Evolutionary conservation across 2,797 vertebrate species (phyloP), one percentile per base, ranked within the genome.

Genomic region (Denticeps clupeoides): DNA sequence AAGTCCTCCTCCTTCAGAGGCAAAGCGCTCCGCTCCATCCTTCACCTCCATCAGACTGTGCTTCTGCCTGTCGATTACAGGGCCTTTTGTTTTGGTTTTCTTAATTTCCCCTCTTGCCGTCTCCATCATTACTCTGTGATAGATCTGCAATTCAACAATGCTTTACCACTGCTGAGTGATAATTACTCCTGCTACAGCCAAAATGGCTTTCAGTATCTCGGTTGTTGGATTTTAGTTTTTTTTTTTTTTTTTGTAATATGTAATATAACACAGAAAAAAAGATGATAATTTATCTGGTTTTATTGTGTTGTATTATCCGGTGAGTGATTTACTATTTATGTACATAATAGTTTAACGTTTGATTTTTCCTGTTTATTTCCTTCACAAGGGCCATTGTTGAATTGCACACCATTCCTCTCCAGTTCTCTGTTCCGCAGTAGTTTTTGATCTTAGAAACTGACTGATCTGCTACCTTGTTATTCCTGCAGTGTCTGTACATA

Each of bases 271-370:
- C 48, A 49, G 16, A 63, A 15, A 68, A 62, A 53, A 79, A 71
- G 77, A 77, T 80, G 80, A 78, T 81, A 67, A 51, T 53, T 48
- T 52, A 64, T 62, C 49, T 47, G 56, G 64, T 59, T 41, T 47
- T 52, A 45, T 31, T 47, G 38, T 44, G 41, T 38, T 56, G 27
- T 59, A 37, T 49, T 29, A 53, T 63, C 51, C 65, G 64, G 62
- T 55, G 69, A 80, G 74, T 81, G 61, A 60, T 76, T 71, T 59
- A 58, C 55, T 60, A 60, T 62, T 63, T 78, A 71, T 84, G 77
- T 82, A 83, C 60, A 81, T 78, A 73, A 67, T 64, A 62, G 56
- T 58, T 53, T 55, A 53, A 42, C 47, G 44, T 42, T 35, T 55
- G 13, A 25, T 37, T 53, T 42, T 12, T 35, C 32, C 33, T 37